These are phyloP conservation scores for Neodiprion virginianus DNA, from an alignment of 1,140 invertebrate species.

Conservation along the genomic window DNA sequence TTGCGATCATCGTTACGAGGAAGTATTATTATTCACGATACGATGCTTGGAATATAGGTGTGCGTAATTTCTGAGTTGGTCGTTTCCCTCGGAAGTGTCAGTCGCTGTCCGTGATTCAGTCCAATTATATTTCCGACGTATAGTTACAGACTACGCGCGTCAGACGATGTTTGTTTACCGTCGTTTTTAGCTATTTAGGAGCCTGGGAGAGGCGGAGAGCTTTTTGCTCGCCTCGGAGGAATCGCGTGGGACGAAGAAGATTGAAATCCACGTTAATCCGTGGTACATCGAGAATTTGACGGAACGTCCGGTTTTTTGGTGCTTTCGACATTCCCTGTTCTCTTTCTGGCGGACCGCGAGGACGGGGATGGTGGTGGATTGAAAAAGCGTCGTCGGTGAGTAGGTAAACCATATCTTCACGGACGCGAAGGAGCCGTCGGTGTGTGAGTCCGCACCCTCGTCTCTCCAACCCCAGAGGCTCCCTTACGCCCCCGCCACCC, in stretches of 20 bases:
- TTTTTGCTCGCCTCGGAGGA: background rate
- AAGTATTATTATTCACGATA: too few relatives aligned
- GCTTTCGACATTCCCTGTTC: too few relatives aligned
- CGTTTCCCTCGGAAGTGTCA: too few relatives aligned
- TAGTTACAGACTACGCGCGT: too few relatives aligned
- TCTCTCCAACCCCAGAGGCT: slow-evolving; percentile 43
- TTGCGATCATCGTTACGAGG: too few relatives aligned
- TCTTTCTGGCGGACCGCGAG: background rate
- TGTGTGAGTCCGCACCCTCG: background rate
- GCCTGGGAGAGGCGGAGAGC: background rate
- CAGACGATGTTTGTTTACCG: background rate
- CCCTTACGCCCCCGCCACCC: background rate
- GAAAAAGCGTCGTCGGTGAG: background rate
- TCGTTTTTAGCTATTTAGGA: background rate
- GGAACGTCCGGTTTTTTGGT: too few relatives aligned
- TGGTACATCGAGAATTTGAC: too few relatives aligned
- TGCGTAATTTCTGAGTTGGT: too few relatives aligned
- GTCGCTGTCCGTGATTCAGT: too few relatives aligned
- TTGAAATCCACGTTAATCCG: background rate
- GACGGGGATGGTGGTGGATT: background rate
- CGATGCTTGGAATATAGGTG: too few relatives aligned
- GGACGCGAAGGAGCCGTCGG: background rate
- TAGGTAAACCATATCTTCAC: background rate
- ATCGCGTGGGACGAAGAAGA: background rate
- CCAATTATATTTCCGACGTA: too few relatives aligned